Evolutionary conservation across 2,888 invertebrate genomes (phyloP).

Genomic region (Drosophila lutescens): DNA sequence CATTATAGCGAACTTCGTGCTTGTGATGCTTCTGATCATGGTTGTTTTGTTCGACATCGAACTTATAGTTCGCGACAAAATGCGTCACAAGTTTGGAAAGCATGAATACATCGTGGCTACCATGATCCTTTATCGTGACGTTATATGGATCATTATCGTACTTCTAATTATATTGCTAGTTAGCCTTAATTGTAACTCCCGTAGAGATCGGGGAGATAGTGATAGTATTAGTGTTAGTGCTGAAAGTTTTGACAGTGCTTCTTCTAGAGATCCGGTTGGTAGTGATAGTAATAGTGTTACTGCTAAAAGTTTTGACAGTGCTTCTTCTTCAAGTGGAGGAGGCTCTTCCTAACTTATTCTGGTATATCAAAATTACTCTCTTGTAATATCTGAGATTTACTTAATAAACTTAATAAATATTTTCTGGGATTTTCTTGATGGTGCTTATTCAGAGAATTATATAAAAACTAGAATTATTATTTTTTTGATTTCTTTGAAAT

Average conservation of each 20-base stretch:
- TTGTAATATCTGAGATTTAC: no score
- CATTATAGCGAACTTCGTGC: not conserved
- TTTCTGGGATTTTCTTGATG: no score
- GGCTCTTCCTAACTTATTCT: not conserved
- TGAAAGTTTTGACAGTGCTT: not conserved
- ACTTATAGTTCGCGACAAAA: not conserved
- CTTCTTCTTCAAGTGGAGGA: not conserved
- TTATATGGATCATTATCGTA: not conserved
- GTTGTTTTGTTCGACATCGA: not conserved
- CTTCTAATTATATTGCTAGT: not conserved
- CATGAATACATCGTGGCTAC: not conserved
- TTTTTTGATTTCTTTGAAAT: no score
- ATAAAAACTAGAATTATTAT: no score
- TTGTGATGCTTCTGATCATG: not conserved
- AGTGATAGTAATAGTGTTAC: not conserved
- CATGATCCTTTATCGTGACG: not conserved
- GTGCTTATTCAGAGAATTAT: no score
- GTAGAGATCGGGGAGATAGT: not conserved
- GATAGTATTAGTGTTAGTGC: not conserved
- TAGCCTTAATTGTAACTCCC: not conserved
- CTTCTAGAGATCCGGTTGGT: not conserved
- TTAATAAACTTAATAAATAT: no score
- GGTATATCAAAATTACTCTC: not conserved
- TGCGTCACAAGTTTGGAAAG: not conserved
- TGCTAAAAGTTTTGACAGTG: not conserved